These are phyloP conservation scores for Pica pica DNA, from an alignment of 2,113 vertebrate species.

Conservation along the genomic window DNA sequence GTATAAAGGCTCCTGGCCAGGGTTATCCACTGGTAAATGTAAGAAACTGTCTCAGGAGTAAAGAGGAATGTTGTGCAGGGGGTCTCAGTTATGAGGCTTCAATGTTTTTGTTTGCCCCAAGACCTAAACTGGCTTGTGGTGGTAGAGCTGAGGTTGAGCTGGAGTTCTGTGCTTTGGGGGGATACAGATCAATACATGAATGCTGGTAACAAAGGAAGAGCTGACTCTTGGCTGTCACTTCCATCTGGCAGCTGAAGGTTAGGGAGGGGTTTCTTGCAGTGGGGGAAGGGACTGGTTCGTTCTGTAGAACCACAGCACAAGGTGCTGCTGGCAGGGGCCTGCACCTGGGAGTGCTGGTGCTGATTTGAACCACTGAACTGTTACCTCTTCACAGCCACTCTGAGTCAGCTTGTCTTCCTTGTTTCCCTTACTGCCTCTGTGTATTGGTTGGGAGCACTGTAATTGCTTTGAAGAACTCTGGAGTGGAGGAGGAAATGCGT, in stretches of 20 bases:
- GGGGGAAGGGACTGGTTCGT: rapidly evolving
- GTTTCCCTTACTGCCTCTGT: neutral
- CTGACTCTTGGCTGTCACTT: neutral
- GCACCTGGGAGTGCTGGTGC: rapidly evolving
- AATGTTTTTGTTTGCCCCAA: neutral
- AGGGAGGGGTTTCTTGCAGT: neutral
- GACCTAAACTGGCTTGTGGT: neutral
- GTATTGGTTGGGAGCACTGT: neutral
- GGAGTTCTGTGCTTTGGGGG: neutral
- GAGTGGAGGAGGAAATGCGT: neutral
- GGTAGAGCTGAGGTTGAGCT: neutral
- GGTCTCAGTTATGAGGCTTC: neutral
- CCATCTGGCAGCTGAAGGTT: neutral
- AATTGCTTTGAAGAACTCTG: neutral
- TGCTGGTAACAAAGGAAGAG: neutral
- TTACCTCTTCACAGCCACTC: neutral
- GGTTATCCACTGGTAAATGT: neutral
- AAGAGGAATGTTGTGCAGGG: neutral
- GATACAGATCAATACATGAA: neutral
- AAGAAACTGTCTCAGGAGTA: neutral
- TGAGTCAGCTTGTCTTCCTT: neutral
- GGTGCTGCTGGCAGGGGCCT: neutral
- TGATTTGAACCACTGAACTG: neutral
- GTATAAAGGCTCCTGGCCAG: neutral
- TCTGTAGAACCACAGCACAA: neutral